Evolutionary conservation across 2,113 vertebrate species (phyloP), one percentile per base, ranked within the genome.

Genomic region (Sinocyclocheilus maitianheensis): DNA sequence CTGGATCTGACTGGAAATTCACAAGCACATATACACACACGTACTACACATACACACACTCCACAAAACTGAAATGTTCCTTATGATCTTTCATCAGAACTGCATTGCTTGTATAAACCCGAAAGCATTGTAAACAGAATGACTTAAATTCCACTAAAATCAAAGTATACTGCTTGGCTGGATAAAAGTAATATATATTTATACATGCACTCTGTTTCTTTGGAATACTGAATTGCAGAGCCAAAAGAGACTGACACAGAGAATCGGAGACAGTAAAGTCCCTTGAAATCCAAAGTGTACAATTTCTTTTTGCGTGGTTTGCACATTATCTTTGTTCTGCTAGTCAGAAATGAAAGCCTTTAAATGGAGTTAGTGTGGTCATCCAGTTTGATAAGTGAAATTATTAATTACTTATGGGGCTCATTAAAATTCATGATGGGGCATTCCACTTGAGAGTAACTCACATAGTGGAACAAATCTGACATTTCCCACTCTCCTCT

Each of bases 401-500:
- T 85, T 71, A 83, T 85, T 89, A 83, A 60, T 79, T 63, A 79
- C 71, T 85, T 58, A 72, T 77, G 84, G 53, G 63, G 82, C 83
- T 89, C 81, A 89, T 87, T 89, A 71, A 87, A 78, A 89, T 89
- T 84, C 85, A 81, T 75, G 67, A 83, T 10, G 13, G 13, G 78
- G 85, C 76, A 77, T 82, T 79, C 58, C 79, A 76, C 58, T 84
- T 67, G 81, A 81, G 81, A 86, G 18, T 71, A 53, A 69, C 48
- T 83, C 14, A 69, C 51, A 67, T 46, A 75, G 86, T 84, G 88
- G 88, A 89, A 89, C 88, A 85, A 89, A 87, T 81, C 10, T 87
- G 83, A 87, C 84, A 75, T 85, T 89, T 85, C 67, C 69, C 82
- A 26, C 30, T 83, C 69, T 40, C 67, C 69, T 37, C 80, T 85